phyloP scores from a whole-genome alignment of 2,888 invertebrate genomes.

The Heliconius cydno region DNA sequence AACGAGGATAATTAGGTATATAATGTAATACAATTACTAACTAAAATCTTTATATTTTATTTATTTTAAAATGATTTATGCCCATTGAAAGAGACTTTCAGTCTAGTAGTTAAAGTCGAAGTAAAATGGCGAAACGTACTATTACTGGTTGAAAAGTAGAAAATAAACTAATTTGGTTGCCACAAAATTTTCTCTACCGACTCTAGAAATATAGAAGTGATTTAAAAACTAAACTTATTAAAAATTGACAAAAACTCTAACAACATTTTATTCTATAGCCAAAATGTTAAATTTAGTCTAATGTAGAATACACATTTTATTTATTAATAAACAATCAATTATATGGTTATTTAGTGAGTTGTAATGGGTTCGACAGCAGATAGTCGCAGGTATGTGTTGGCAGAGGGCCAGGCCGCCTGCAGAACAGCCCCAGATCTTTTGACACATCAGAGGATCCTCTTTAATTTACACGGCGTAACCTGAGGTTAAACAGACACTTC shows the following conservation, averaged over 20 bases:
- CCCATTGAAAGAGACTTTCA: background rate
- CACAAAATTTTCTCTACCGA: background rate
- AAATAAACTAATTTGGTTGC: background rate
- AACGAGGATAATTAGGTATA: background rate
- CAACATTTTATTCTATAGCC: background rate
- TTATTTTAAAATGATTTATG: background rate
- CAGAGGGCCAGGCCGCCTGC: conserved; percentile 47
- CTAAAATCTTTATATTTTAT: background rate
- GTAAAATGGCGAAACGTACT: background rate
- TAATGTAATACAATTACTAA: background rate
- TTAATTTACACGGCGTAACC: conserved; percentile 38
- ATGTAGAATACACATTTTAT: background rate
- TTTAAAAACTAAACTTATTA: background rate
- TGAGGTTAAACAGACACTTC: conserved; percentile 39
- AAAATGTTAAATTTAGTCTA: background rate
- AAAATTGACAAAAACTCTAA: background rate
- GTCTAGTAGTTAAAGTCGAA: background rate
- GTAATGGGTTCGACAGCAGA: conserved; percentile 44
- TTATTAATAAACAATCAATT: conserved; percentile 4
- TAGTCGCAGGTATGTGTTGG: conserved; percentile 47
- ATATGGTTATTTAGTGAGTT: conserved; percentile 27
- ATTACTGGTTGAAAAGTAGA: background rate
- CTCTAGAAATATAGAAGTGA: background rate
- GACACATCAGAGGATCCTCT: conserved; percentile 45
- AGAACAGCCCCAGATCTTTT: conserved; percentile 38